These are phyloP conservation scores for Rhabdomys pumilio DNA, from an alignment of 2,797 vertebrate genomes.

Conservation along the genomic window DNA sequence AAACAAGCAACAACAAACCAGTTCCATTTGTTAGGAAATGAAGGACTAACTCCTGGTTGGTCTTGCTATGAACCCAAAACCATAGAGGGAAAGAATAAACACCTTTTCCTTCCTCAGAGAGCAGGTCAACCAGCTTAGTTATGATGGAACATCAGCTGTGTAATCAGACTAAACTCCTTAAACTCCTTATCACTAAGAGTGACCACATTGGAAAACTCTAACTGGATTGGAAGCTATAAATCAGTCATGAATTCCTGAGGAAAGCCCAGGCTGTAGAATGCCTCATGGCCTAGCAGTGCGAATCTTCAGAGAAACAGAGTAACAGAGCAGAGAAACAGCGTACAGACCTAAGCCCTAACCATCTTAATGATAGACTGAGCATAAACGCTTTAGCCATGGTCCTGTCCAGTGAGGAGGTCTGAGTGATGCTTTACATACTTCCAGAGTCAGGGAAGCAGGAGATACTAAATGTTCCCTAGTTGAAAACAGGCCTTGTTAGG, in stretches of 20 bases:
- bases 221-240: not conserved
- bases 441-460: not conserved
- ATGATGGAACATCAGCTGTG: not conserved
- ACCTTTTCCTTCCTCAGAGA: not conserved
- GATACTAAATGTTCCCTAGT: not conserved
- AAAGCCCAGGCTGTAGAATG: not conserved
- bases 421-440: not conserved
- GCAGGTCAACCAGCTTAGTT: not conserved
- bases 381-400: not conserved
- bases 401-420: not conserved
- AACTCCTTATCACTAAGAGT: not conserved
- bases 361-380: not conserved
- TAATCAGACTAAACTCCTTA: not conserved
- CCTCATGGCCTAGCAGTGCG: not conserved
- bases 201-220: not conserved
- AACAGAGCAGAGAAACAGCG: not conserved
- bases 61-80: conserved; percentile 19
- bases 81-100: not conserved
- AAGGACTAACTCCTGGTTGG: conserved; percentile 8
- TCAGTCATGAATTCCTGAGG: not conserved
- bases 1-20: not conserved
- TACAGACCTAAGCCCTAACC: not conserved
- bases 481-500: not conserved
- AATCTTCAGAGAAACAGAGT: not conserved
- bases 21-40: not conserved